Evolutionary conservation across 2,888 invertebrate species (phyloP).

Genomic region (Parapristionchus giblindavisi): DNA sequence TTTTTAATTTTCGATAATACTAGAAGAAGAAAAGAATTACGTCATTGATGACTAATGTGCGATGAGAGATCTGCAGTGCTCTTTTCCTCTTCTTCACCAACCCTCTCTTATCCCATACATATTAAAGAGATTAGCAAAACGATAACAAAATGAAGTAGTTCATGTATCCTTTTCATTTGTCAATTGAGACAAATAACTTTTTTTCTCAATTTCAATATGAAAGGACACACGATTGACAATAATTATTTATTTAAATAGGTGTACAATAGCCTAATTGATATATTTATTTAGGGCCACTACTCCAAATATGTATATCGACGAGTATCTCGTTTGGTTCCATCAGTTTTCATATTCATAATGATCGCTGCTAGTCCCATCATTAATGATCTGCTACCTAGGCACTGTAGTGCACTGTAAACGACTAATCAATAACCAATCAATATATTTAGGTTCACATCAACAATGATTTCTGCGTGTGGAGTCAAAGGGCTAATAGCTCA

Average conservation of each 20-base stretch:
- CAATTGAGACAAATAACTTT: too few species aligned
- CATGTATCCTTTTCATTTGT: too few species aligned
- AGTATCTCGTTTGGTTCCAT: slow-evolving; percentile 61
- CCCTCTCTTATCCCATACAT: too few species aligned
- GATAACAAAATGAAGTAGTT: too few species aligned
- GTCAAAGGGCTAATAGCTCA: slow-evolving; percentile 56
- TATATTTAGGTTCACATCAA: slow-evolving; percentile 57
- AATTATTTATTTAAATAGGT: too few species aligned
- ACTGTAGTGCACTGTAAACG: background rate
- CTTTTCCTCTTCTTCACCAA: background rate
- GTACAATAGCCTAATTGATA: too few species aligned
- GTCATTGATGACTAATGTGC: background rate
- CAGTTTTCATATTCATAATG: slow-evolving; percentile 60
- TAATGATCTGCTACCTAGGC: slow-evolving; percentile 53
- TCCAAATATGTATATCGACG: slow-evolving; percentile 56
- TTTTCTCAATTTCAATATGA: too few species aligned
- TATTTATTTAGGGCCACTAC: slow-evolving; percentile 56
- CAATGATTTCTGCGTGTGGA: slow-evolving; percentile 65
- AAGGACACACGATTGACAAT: too few species aligned
- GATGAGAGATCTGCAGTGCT: too few species aligned
- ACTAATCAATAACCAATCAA: too few species aligned
- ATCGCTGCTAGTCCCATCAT: slow-evolving; percentile 62
- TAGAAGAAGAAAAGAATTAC: too few species aligned
- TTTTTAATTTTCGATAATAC: background rate
- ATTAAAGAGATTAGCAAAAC: too few species aligned